Conservation (phyloP, 1,140 invertebrate species). For the Stenopsyche tienmushanensis region DNA sequence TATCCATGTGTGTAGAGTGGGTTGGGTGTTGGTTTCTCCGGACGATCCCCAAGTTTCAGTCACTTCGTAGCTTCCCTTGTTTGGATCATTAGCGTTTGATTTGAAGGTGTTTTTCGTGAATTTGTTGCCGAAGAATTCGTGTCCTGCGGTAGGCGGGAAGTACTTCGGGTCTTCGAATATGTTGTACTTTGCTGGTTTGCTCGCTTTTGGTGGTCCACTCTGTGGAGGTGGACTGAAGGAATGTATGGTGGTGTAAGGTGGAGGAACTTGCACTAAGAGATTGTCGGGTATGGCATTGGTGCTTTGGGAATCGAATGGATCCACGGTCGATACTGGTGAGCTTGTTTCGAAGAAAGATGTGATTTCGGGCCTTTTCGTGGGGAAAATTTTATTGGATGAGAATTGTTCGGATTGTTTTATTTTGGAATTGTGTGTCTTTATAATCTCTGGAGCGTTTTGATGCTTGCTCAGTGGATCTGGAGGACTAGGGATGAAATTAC, state of each 20-base stretch:
- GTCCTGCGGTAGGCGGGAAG: constrained; percentile 30
- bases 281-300: constrained; percentile 36
- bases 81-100: constrained; percentile 29
- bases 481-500: constrained; percentile 51
- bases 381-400: constrained; percentile 49
- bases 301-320: constrained; percentile 38
- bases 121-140: constrained; percentile 35
- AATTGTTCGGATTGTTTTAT: constrained; percentile 43
- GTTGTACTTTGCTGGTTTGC: constrained; percentile 15
- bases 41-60: constrained; percentile 47
- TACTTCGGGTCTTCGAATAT: constrained; percentile 32
- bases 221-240: constrained; percentile 14
- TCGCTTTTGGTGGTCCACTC: constrained; percentile 13
- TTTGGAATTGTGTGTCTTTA: constrained; percentile 23
- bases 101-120: constrained; percentile 23
- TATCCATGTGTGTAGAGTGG: constrained; percentile 38
- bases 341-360: constrained; percentile 38
- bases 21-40: constrained; percentile 38
- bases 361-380: constrained; percentile 40
- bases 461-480: constrained; percentile 51
- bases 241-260: constrained; percentile 28
- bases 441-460: constrained; percentile 29
- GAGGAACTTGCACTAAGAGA: constrained; percentile 38
- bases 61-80: constrained; percentile 51
- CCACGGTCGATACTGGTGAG: constrained; percentile 20